Base-by-base conservation (phyloP, 2,797 vertebrate genomes). In the Chlorospingus semifuscus region DNA sequence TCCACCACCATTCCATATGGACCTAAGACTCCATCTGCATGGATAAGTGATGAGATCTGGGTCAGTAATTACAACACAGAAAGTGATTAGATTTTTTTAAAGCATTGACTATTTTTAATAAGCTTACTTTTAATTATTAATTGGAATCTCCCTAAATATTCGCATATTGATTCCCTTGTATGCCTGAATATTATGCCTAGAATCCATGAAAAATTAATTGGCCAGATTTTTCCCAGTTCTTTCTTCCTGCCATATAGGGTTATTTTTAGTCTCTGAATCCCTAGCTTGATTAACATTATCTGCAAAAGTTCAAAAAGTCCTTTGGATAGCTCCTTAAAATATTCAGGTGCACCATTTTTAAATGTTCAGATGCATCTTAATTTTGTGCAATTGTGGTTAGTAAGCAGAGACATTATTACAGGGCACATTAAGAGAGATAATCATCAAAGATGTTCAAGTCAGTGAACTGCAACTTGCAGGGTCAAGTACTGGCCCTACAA, bases 51-150 rank as follows among this genome's bases (percentile, higher is more conserved):
- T 83, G 39, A 83, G 81, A 94, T 78, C 57, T 91, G n/a, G 61
- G 69, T 89, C 76, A 94, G 71, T 94, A 96, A 95, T 85, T 89
- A 75, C 71, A 89, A 55, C 34, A 70, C 3, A 85, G 53, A 68
- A 92, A 89, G 7, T 34, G 14, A 85, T 83, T 65, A 65, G 24
- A 34, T 57, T 69, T 60, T 94, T 94, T 89, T 44, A 7, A 89
- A 83, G 3, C 26, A 50, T 63, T 87, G 44, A 65, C 24, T 81
- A 46, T 78, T 91, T 95, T 95, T 91, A 95, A 81, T 91, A 92
- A 89, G 42, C 50, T 91, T 81, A 63, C 56, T 84, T 90, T 95
- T 93, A 94, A 92, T 94, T 95, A 91, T 91, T 91, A 76, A 93
- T 91, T 95, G 72, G 37, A 88, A 71, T 82, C 22, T 17, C 63